These are phyloP conservation scores for Engraulis encrasicolus DNA, from an alignment of 2,113 vertebrate species.

Conservation along the genomic window DNA sequence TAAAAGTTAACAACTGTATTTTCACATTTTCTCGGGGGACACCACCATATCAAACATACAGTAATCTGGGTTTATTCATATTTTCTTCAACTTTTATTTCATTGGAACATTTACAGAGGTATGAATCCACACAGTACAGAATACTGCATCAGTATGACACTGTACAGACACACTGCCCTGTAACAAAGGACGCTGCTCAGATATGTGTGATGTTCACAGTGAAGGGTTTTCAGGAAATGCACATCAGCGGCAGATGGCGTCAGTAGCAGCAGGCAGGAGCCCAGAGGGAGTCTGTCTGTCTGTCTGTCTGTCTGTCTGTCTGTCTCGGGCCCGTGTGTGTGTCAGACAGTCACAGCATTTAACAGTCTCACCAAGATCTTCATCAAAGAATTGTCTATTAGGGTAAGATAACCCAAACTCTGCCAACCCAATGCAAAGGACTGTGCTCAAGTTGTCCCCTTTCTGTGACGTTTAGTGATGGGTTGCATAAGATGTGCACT, in stretches of 20 bases:
- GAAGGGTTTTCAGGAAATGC: background rate
- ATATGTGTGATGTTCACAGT: background rate
- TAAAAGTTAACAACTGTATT: no score
- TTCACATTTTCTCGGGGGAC: no score
- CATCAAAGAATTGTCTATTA: no score
- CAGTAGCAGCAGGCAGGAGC: background rate
- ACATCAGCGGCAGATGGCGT: background rate
- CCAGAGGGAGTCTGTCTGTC: background rate
- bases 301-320: background rate
- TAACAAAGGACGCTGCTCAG: background rate
- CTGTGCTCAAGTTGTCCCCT: no score
- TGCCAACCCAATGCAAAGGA: no score
- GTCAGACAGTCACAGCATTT: background rate
- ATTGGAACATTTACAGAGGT: background rate
- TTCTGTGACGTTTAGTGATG: no score
- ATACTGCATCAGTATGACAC: background rate
- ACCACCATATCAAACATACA: background rate
- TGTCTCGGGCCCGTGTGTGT: no score
- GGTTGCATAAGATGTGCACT: no score
- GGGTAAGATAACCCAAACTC: no score
- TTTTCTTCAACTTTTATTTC: background rate
- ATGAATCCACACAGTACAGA: background rate
- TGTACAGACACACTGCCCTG: no score
- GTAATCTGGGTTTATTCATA: background rate
- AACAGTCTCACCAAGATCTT: background rate